These are phyloP conservation scores for Cossypha niveicapilla DNA, from an alignment of 2,797 vertebrate species.

Conservation along the genomic window DNA sequence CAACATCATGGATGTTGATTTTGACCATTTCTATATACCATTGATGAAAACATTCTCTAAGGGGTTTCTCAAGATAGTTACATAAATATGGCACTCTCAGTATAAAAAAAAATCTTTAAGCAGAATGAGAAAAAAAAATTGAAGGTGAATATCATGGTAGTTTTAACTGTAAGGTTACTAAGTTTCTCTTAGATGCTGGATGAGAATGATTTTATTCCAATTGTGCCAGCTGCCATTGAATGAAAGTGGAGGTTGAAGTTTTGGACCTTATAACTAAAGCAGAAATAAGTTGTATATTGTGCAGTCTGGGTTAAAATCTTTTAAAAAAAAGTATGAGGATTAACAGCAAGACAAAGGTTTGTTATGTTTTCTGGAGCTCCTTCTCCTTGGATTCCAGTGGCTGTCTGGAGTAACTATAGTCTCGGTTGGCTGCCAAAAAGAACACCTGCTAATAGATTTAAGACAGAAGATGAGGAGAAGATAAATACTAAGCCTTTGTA, in stretches of 20 bases:
- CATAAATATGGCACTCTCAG: fast-evolving
- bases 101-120: background rate
- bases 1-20: background rate
- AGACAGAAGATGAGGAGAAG: background rate
- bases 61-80: background rate
- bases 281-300: background rate
- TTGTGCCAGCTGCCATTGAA: background rate
- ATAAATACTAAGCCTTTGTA: background rate
- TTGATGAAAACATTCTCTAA: background rate
- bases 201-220: background rate
- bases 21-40: background rate
- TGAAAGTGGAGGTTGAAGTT: background rate
- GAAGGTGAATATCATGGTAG: background rate
- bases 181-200: background rate
- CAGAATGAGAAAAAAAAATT: background rate
- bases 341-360: background rate
- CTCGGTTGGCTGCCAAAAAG: background rate
- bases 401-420: background rate
- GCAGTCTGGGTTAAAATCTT: background rate
- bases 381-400: background rate
- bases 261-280: background rate
- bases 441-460: background rate
- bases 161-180: background rate
- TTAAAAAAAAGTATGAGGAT: background rate
- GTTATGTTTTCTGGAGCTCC: background rate